phyloP scores from a whole-genome alignment of 2,113 vertebrate species.

The Chionomys nivalis region DNA sequence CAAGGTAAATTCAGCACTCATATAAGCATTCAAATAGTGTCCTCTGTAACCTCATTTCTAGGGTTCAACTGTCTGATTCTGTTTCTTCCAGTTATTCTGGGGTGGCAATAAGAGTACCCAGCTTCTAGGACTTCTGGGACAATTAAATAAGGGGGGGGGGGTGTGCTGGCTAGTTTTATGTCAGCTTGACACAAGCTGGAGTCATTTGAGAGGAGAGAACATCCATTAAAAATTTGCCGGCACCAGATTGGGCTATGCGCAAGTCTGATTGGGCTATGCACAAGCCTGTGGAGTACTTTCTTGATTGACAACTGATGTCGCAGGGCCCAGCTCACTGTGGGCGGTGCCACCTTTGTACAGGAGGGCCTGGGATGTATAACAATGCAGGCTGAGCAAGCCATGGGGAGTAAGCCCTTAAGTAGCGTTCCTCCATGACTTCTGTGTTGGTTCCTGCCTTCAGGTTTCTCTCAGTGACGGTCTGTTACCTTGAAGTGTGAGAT shows the following conservation, averaged over 20 bases:
- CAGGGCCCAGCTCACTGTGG: neutral
- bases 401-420: neutral
- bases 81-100: neutral
- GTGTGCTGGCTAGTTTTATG: neutral
- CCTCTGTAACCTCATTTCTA: neutral
- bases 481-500: neutral
- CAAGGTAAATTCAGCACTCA: neutral
- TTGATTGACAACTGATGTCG: neutral
- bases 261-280: neutral
- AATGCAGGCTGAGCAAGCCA: neutral
- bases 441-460: neutral
- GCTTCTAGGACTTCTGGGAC: neutral
- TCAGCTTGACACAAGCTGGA: neutral
- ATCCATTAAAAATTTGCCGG: neutral
- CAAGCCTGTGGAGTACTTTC: neutral
- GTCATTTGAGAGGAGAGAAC: neutral
- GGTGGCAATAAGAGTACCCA: accelerated
- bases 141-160: neutral
- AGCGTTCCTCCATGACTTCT: neutral
- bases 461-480: neutral
- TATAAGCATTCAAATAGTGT: neutral
- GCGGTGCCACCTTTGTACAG: too few species aligned
- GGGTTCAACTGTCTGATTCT: neutral
- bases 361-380: neutral
- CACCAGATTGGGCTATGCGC: neutral